Conservation (phyloP, 2,797 vertebrate species). For the Octomys mimax region DNA sequence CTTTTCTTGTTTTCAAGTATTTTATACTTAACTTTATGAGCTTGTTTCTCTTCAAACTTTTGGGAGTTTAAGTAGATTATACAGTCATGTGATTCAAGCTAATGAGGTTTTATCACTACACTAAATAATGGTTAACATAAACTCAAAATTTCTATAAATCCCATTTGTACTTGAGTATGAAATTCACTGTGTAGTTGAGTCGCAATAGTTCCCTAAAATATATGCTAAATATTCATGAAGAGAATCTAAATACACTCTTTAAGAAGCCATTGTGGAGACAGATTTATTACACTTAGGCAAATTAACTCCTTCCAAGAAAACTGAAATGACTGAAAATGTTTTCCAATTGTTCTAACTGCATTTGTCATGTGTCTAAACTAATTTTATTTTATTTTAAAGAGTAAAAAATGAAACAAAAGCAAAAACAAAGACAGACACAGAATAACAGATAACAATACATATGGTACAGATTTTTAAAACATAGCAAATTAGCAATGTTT, state of each 20-base stretch:
- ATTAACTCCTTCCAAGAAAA: constrained; percentile 66
- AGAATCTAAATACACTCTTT: constrained; percentile 74
- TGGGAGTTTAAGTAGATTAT: constrained; percentile 40
- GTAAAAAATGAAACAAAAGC: too few species aligned
- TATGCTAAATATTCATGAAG: constrained; percentile 70
- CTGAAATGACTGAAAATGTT: constrained; percentile 80
- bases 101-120: constrained; percentile 66
- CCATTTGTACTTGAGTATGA: constrained; percentile 27
- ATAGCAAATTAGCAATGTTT: too few species aligned
- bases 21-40: constrained; percentile 27
- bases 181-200: neutral
- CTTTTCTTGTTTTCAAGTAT: neutral
- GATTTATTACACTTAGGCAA: constrained; percentile 79
- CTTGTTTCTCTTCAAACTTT: neutral
- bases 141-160: constrained; percentile 66
- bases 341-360: constrained; percentile 68
- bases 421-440: too few species aligned
- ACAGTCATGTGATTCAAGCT: constrained; percentile 48
- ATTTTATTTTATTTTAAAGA: neutral
- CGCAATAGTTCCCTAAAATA: constrained; percentile 59
- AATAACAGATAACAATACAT: too few species aligned
- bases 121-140: constrained; percentile 58
- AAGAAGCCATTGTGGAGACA: constrained; percentile 76
- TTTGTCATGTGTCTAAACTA: constrained; percentile 9
- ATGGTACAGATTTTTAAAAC: too few species aligned